A percentile compares a stretch with the other conserved stretches of the same genome.
Conservation (phyloP, 2,113 vertebrate genomes). For the Brachypodius melanocephalos region DNA sequence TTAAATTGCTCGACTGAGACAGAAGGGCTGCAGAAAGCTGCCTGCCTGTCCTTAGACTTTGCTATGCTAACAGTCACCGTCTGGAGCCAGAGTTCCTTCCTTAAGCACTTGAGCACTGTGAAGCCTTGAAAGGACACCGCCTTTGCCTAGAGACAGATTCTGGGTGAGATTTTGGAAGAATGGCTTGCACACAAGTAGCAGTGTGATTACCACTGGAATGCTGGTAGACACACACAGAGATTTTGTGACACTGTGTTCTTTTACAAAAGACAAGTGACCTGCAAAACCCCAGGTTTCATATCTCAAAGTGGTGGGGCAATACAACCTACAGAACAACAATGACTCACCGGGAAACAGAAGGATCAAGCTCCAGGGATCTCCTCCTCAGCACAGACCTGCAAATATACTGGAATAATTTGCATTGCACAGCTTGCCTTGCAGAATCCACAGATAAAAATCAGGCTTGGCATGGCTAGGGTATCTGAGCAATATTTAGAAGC, state of each 20-base stretch:
- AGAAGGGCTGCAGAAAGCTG: neutral
- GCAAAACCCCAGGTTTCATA: neutral
- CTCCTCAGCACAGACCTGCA: slow-evolving; percentile 25
- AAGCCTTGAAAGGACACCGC: neutral
- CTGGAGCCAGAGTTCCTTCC: neutral
- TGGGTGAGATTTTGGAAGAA: slow-evolving; percentile 20
- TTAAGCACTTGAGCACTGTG: neutral
- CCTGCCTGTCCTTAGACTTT: neutral
- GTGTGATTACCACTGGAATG: neutral
- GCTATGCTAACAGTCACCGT: neutral
- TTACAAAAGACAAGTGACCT: slow-evolving; percentile 2
- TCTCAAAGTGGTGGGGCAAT: neutral
- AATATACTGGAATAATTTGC: slow-evolving; percentile 24
- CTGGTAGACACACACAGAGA: neutral
- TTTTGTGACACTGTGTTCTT: neutral
- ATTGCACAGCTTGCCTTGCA: slow-evolving; percentile 42
- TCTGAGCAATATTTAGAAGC: slow-evolving; percentile 12
- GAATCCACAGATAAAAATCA: slow-evolving; percentile 34
- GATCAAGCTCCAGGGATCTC: slow-evolving; percentile 18
- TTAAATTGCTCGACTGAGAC: neutral
- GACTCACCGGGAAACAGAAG: slow-evolving; percentile 31
- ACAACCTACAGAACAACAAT: neutral
- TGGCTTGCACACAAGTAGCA: neutral
- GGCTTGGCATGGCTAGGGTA: slow-evolving; percentile 10
- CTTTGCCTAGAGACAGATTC: slow-evolving; percentile 1